Evolutionary conservation across 1,140 invertebrate species (phyloP).

Genomic region (Drosophila ambigua): DNA sequence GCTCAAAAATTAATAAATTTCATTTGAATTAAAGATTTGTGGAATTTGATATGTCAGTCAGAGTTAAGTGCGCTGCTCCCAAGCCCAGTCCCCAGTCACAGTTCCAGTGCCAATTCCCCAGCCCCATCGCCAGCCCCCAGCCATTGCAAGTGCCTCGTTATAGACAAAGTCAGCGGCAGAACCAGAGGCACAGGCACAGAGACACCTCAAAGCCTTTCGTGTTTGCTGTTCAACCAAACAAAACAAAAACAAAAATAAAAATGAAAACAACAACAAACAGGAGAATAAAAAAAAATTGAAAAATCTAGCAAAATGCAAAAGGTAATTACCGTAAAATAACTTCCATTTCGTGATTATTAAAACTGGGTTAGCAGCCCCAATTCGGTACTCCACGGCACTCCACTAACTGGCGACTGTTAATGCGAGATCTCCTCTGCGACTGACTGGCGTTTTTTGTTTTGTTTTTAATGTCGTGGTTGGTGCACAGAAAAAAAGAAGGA

Average conservation of each 20-base stretch:
- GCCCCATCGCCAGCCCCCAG: neutral
- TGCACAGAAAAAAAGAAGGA: too few relatives aligned
- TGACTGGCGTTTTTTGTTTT: neutral
- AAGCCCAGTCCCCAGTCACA: neutral
- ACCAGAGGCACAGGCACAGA: too few relatives aligned
- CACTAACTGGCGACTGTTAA: too few relatives aligned
- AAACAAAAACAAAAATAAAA: constrained; percentile 9
- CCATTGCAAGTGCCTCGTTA: too few relatives aligned
- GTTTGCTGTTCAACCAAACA: constrained; percentile 4
- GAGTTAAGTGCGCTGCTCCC: constrained; percentile 11
- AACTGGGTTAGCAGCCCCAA: constrained; percentile 62
- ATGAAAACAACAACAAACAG: neutral
- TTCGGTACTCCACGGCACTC: constrained; percentile 12
- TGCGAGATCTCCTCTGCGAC: too few relatives aligned
- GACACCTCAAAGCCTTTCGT: constrained; percentile 30
- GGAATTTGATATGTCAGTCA: constrained; percentile 53
- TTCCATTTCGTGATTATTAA: constrained; percentile 71
- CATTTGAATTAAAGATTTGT: constrained; percentile 44
- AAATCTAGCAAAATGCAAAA: constrained; percentile 64
- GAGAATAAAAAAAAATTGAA: constrained; percentile 57
- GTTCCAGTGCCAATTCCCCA: neutral
- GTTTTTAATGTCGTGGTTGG: neutral
- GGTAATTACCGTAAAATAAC: constrained; percentile 59
- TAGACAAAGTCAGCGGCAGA: too few relatives aligned
- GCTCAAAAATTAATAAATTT: constrained; percentile 53